Evolutionary conservation across 1,140 invertebrate genomes (phyloP).

Genomic region (Papilio xuthus): DNA sequence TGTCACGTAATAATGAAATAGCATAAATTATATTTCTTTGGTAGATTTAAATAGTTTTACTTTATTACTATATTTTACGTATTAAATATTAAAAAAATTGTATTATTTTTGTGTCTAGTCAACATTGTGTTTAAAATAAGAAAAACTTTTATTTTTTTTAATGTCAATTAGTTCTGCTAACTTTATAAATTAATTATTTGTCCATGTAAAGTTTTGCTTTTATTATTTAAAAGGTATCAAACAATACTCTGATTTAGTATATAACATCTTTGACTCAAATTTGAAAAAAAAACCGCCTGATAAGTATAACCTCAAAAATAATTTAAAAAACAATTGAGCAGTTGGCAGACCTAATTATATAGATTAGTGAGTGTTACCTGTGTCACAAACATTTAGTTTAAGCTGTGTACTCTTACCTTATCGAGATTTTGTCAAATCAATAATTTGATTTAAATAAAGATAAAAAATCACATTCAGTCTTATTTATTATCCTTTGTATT

Average conservation of each 20-base stretch:
- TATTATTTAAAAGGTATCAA: not conserved
- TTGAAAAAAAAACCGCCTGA: not conserved
- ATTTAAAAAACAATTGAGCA: not conserved
- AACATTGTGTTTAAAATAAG: not conserved
- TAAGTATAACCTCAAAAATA: not conserved
- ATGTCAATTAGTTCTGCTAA: slow-evolving; percentile 3
- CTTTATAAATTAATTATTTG: not conserved
- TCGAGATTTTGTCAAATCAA: slow-evolving; percentile 14
- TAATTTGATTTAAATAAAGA: slow-evolving; percentile 9
- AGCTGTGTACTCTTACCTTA: slow-evolving; percentile 23
- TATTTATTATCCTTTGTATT: not conserved
- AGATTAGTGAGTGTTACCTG: not conserved
- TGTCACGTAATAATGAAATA: not conserved
- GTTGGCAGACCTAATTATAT: not conserved
- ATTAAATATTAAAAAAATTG: not conserved
- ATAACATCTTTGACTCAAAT: not conserved
- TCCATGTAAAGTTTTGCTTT: not conserved
- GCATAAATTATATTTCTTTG: not conserved
- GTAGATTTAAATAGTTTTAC: slow-evolving; percentile 3
- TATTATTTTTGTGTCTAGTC: slow-evolving; percentile 14
- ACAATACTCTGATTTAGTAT: not conserved
- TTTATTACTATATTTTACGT: too few relatives aligned
- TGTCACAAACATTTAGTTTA: slow-evolving; percentile 16
- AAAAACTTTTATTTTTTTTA: not conserved
- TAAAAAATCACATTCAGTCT: not conserved